Percentiles rank a stretch among this genome's conserved stretches.
These are phyloP conservation scores for Cheilinus undulatus DNA, from an alignment of 2,113 vertebrate genomes.

Conservation along the genomic window DNA sequence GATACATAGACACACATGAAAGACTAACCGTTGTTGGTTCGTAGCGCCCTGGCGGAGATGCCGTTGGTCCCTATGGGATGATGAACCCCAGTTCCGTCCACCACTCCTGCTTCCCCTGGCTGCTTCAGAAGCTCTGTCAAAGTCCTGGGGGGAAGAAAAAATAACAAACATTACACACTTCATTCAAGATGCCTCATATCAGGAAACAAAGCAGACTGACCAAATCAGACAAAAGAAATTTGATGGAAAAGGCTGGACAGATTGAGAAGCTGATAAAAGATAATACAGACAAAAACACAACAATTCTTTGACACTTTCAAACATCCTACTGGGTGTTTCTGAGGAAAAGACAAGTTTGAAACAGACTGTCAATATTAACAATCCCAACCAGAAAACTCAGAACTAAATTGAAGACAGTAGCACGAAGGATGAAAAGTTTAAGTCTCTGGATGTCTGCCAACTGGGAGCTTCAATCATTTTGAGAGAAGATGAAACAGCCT, in stretches of 20 bases:
- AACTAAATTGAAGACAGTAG: constrained; percentile 29
- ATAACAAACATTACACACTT: constrained; percentile 19
- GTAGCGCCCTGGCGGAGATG: constrained; percentile 78
- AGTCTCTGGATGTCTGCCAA: constrained; percentile 54
- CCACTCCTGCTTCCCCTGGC: constrained; percentile 76
- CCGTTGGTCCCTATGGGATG: constrained; percentile 83
- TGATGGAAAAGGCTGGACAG: constrained; percentile 13
- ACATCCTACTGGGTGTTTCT: not conserved
- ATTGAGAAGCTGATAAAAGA: constrained; percentile 1
- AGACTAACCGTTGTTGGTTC: constrained; percentile 82
- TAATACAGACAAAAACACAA: not conserved
- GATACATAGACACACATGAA: not conserved
- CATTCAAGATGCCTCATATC: not conserved
- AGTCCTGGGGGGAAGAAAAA: constrained; percentile 66
- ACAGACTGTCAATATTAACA: constrained; percentile 29
- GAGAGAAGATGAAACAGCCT: constrained; percentile 36
- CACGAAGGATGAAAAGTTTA: constrained; percentile 44
- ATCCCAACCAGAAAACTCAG: constrained; percentile 30
- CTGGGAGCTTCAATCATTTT: constrained; percentile 58
- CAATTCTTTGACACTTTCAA: constrained; percentile 1
- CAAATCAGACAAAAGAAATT: not conserved
- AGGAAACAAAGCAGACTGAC: not conserved
- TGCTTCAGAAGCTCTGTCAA: constrained; percentile 84
- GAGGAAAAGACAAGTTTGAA: constrained; percentile 9
- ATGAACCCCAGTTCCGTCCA: constrained; percentile 79